phyloP scores from a whole-genome alignment of 2,113 vertebrate species.

The Anguilla rostrata region DNA sequence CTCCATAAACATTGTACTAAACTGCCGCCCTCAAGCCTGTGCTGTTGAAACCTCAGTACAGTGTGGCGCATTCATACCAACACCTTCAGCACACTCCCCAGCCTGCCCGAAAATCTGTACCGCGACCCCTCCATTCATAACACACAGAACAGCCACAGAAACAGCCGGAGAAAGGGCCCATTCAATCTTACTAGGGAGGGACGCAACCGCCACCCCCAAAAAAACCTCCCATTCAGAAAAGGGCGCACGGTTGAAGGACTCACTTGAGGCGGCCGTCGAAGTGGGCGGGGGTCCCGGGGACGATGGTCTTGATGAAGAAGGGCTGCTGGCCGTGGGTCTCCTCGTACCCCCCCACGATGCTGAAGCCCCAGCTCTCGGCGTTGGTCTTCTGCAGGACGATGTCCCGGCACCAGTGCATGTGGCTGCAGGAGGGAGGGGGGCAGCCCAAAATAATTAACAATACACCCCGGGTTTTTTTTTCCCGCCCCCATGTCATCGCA shows the following conservation, averaged over 20 bases:
- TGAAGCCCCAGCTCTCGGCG: conserved; percentile 91
- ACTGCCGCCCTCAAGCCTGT: background rate
- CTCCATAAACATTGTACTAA: background rate
- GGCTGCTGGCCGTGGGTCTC: conserved; percentile 86
- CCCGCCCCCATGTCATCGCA: too few species aligned
- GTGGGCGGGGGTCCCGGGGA: conserved; percentile 86
- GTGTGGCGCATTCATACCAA: background rate
- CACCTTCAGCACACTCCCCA: background rate
- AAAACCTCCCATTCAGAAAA: accelerated
- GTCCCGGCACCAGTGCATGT: conserved; percentile 88
- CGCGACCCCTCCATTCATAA: background rate
- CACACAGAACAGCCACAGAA: background rate
- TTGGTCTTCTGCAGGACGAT: conserved; percentile 83
- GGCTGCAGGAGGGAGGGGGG: conserved; percentile 54
- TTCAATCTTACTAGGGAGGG: background rate
- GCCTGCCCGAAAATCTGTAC: background rate
- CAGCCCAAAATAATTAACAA: too few species aligned
- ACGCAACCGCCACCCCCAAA: background rate
- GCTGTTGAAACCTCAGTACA: background rate
- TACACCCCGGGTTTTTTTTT: too few species aligned
- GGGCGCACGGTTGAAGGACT: conserved; percentile 37
- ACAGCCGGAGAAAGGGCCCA: background rate
- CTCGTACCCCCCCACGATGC: conserved; percentile 90
- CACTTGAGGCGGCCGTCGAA: conserved; percentile 86
- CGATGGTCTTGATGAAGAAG: conserved; percentile 95